Conservation (phyloP, 2,113 vertebrate species). For the Arenaria interpres region DNA sequence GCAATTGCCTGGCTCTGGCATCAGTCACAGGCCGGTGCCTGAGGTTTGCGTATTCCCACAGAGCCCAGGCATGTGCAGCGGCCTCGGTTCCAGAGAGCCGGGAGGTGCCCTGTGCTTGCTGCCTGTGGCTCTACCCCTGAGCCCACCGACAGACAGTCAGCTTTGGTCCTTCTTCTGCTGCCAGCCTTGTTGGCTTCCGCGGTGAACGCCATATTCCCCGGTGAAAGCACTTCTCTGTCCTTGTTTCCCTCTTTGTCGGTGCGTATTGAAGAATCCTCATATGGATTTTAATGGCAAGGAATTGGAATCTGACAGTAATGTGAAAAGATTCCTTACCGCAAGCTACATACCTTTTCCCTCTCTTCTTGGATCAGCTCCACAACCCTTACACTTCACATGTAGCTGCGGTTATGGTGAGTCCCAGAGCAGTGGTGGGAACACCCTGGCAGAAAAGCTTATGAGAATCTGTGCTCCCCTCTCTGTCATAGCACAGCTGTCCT, state of each 20-base stretch:
- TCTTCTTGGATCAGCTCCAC: background rate
- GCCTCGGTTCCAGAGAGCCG: background rate
- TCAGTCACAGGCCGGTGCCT: background rate
- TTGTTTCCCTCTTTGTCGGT: background rate
- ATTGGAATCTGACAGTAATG: background rate
- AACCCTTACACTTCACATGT: background rate
- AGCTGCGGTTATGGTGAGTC: background rate
- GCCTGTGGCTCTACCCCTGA: background rate
- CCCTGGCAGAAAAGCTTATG: background rate
- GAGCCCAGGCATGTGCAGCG: fast-evolving
- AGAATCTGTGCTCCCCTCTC: fast-evolving
- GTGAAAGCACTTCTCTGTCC: background rate
- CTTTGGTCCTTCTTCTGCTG: background rate
- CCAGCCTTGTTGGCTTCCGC: background rate
- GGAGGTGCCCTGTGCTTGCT: background rate
- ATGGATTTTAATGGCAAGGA: background rate
- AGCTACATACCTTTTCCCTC: background rate
- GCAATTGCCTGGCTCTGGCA: background rate
- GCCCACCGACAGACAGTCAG: background rate
- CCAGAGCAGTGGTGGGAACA: background rate
- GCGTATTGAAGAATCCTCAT: background rate
- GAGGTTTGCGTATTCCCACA: background rate
- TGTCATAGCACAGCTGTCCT: background rate
- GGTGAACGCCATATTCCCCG: background rate
- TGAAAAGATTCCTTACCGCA: background rate